Conservation (phyloP, 2,888 invertebrate genomes). For the Teleogryllus oceanicus region DNA sequence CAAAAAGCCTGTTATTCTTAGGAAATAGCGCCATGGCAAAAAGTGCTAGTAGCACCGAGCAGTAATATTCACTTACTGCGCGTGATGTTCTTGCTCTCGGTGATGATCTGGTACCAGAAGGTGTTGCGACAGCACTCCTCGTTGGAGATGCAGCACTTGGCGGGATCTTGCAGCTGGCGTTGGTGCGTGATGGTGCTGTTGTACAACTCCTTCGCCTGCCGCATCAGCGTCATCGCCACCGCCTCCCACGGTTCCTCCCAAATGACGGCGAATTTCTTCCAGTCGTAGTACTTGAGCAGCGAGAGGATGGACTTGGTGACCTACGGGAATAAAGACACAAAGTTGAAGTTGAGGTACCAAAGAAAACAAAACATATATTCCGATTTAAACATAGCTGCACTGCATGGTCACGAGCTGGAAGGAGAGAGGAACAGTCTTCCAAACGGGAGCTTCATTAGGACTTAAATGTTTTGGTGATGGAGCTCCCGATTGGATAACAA, state of each 20-base stretch:
- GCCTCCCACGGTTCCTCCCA: conserved; percentile 77
- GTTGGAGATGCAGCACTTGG: conserved; percentile 73
- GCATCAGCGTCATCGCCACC: conserved; percentile 75
- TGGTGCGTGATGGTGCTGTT: conserved; percentile 83
- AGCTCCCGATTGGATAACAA: too few relatives aligned
- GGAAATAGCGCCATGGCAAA: too few relatives aligned
- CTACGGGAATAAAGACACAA: conserved; percentile 47
- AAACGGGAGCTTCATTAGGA: too few relatives aligned
- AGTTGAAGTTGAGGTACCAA: too few relatives aligned
- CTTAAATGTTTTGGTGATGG: too few relatives aligned
- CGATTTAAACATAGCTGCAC: too few relatives aligned
- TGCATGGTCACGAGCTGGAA: too few relatives aligned
- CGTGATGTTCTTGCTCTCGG: conserved; percentile 80
- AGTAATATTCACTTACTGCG: conserved; percentile 59
- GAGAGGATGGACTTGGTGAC: conserved; percentile 93
- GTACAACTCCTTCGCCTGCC: conserved; percentile 64
- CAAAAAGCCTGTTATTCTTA: too few relatives aligned
- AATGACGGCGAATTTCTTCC: conserved; percentile 90
- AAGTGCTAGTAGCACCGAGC: neutral
- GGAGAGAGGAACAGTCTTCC: too few relatives aligned
- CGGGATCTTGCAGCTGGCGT: conserved; percentile 65
- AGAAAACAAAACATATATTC: too few relatives aligned
- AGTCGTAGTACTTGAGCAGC: conserved; percentile 82
- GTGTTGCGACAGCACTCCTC: conserved; percentile 72
- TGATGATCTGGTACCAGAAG: conserved; percentile 79